Base-by-base conservation (phyloP, 2,888 invertebrate species). In the Cephonodes hylas region DNA sequence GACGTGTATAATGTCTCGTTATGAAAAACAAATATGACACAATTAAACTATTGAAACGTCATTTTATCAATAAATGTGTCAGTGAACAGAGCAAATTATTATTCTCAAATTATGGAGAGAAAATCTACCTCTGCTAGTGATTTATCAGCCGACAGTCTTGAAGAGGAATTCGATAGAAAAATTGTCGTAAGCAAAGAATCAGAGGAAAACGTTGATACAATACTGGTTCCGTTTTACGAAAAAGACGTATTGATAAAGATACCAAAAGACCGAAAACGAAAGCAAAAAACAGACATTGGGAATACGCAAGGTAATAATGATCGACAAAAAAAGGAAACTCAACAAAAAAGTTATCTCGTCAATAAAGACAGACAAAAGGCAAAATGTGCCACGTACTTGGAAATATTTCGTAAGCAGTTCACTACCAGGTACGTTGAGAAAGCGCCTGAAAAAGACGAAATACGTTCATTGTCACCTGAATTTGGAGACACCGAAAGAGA, bases 161-260 rank as follows among this genome's bases (percentile, higher is more conserved):
- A 92, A 73, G 70, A 71, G 34, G 77, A 78, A 66, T 76, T 77
- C 42, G 81, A 73, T 64, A 72, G 71, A 20, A 85, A 85, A 72
- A 64, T 66, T 22, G 63, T 69, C 2, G 27, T 71, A 15, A 81
- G 77, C 64, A 61, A 72, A 60, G 15, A 45, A 25, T 71, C 75
- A 1, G 82, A 84, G 25, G 84, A 86, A 42, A 81, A 86, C 63
- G 80, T 86, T n/a, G 85, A 90, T 60, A 91, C 89, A 3, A 89
- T 92, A 72, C 78, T 91, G 3, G 91, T 92, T 2, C 92, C 92
- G 1, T 91, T 92, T 74, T 92, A 91, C 66, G 92, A 92, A 74
- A 88, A 90, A 62, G 92, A 92, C 70, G 85, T 91, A 23, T 81
- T 92, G 44, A 85, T 92, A 64, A 88, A 89, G 73, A 83, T 92